Evolutionary conservation across 2,113 vertebrate genomes (phyloP).

Genomic region (Microtus oregoni): DNA sequence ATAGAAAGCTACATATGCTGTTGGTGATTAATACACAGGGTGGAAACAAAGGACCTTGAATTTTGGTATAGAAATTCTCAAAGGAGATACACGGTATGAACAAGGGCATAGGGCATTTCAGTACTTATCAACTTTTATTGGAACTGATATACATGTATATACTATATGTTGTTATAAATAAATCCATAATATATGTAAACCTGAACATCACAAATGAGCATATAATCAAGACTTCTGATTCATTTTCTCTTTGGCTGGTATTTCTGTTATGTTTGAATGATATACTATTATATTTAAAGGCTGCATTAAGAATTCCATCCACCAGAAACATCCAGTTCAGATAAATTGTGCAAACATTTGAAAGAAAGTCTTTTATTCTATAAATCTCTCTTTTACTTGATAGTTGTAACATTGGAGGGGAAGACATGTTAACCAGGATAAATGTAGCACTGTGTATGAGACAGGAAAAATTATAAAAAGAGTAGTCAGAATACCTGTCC

Average conservation of each 20-base stretch:
- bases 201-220: neutral
- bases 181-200: neutral
- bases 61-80: neutral
- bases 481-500: neutral
- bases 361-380: conserved; percentile 73
- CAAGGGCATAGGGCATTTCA: neutral
- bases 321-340: conserved; percentile 56
- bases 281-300: conserved; percentile 59
- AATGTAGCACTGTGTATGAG: neutral
- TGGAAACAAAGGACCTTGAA: neutral
- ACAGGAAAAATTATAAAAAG: neutral
- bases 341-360: conserved; percentile 55
- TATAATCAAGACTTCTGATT: conserved; percentile 14
- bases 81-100: neutral
- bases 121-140: neutral
- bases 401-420: conserved; percentile 42
- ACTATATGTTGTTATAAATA: neutral
- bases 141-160: neutral
- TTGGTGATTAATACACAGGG: neutral
- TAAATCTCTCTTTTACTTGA: conserved; percentile 61
- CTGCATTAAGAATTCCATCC: conserved; percentile 49
- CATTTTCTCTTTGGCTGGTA: neutral
- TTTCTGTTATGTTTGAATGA: conserved; percentile 45
- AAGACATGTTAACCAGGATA: conserved; percentile 42
- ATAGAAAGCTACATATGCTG: neutral